Conservation (phyloP, 2,888 invertebrate species). For the Tolmerus cingulatus region DNA sequence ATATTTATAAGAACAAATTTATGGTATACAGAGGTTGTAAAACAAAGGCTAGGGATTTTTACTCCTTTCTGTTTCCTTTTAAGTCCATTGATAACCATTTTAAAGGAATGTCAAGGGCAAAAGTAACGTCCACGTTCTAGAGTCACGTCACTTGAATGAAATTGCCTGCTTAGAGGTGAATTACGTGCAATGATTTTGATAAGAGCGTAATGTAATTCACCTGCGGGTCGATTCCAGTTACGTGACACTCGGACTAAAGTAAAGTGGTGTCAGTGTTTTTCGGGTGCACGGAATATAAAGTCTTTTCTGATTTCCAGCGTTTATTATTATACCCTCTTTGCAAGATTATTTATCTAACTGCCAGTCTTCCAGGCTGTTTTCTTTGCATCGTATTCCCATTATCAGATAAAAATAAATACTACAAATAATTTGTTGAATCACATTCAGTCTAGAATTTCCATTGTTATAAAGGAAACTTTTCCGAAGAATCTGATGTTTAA, state of each 20-base stretch:
- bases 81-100: background rate
- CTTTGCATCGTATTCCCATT: too few relatives aligned
- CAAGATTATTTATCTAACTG: too few relatives aligned
- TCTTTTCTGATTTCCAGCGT: too few relatives aligned
- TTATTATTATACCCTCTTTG: too few relatives aligned
- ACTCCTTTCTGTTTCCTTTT: background rate
- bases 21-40: background rate
- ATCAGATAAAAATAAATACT: too few relatives aligned
- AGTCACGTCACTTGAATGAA: background rate
- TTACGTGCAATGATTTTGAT: background rate
- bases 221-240: background rate
- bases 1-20: background rate
- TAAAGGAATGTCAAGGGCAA: background rate
- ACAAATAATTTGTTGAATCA: too few relatives aligned
- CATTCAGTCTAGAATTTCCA: too few relatives aligned
- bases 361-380: too few relatives aligned
- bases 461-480: too few relatives aligned
- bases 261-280: background rate
- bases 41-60: background rate
- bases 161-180: background rate
- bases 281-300: too few relatives aligned
- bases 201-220: background rate
- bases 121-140: background rate
- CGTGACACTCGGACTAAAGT: background rate
- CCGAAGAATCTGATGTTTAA: too few relatives aligned